These are phyloP conservation scores for Colius striatus DNA, from an alignment of 2,113 vertebrate genomes.

Conservation along the genomic window DNA sequence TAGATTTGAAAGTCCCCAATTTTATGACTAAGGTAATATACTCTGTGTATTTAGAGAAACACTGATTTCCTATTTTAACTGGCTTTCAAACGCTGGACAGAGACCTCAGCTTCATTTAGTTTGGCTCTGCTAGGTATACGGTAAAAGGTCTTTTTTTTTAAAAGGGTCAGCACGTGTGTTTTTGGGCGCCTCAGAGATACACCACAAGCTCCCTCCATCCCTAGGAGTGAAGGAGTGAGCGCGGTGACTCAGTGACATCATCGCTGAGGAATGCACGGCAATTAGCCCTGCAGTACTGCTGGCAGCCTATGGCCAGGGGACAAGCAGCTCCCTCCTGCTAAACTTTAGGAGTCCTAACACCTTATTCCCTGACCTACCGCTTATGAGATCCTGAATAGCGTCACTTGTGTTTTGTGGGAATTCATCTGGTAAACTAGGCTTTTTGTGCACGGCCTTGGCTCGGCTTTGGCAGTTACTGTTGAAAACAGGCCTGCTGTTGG, in stretches of 20 bases:
- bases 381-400: slow-evolving; percentile 46
- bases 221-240: slow-evolving; percentile 40
- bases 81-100: slow-evolving; percentile 79
- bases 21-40: slow-evolving; percentile 88
- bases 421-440: slow-evolving; percentile 45
- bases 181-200: slow-evolving; percentile 53
- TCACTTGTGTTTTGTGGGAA: slow-evolving; percentile 60
- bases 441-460: slow-evolving; percentile 49
- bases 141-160: slow-evolving; percentile 52
- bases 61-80: slow-evolving; percentile 82
- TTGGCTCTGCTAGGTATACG: slow-evolving; percentile 70
- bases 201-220: slow-evolving; percentile 55
- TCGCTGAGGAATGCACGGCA: slow-evolving; percentile 73
- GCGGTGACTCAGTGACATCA: slow-evolving; percentile 66
- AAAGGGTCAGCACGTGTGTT: slow-evolving; percentile 71
- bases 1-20: slow-evolving; percentile 87
- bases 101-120: slow-evolving; percentile 81
- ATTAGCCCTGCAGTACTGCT: slow-evolving; percentile 74
- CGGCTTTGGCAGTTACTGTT: background rate
- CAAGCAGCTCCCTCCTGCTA: slow-evolving; percentile 52
- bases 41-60: slow-evolving; percentile 84
- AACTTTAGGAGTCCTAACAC: slow-evolving; percentile 63
- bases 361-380: slow-evolving; percentile 60
- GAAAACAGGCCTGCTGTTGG: slow-evolving; percentile 40
- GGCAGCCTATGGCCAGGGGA: slow-evolving; percentile 49